Conservation (phyloP, 2,888 invertebrate species). For the Caenorhabditis sp. region DNA sequence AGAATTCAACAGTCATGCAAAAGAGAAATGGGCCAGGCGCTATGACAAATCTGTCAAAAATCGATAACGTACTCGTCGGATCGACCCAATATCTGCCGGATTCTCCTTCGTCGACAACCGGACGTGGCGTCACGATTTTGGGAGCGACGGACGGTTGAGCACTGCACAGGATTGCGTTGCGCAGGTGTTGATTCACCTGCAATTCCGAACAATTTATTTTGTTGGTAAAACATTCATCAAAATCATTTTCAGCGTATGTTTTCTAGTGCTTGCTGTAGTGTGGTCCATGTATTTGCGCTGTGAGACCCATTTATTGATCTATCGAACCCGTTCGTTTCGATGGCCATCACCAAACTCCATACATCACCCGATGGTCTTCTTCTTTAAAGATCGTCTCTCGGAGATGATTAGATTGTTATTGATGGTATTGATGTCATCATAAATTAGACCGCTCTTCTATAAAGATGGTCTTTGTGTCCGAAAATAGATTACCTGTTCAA, state of each 20-base stretch:
- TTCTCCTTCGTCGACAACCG: conserved; percentile 17
- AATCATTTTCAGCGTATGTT: neutral
- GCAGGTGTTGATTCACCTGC: conserved; percentile 43
- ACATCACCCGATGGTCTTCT: neutral
- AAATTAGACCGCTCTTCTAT: neutral
- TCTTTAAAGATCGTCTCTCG: conserved; percentile 27
- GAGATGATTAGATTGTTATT: conserved; percentile 6
- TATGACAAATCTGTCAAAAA: too few relatives aligned
- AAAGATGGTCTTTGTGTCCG: too few relatives aligned
- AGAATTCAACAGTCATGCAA: too few relatives aligned
- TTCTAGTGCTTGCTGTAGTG: too few relatives aligned
- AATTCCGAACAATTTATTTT: too few relatives aligned
- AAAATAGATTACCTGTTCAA: conserved; percentile 58
- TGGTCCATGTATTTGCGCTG: too few relatives aligned
- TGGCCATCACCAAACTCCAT: neutral
- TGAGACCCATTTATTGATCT: too few relatives aligned
- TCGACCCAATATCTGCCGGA: conserved; percentile 51
- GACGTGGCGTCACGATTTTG: neutral
- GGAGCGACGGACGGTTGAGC: conserved; percentile 47
- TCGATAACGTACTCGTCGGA: conserved; percentile 43
- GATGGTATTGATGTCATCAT: conserved; percentile 13
- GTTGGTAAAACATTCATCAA: too few relatives aligned
- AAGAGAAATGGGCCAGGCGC: too few relatives aligned
- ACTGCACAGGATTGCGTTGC: conserved; percentile 44
- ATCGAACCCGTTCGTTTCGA: too few relatives aligned